phyloP scores from a whole-genome alignment of 92 coral and sea anemone genomes.

The Zoanthus gigantus region DNA sequence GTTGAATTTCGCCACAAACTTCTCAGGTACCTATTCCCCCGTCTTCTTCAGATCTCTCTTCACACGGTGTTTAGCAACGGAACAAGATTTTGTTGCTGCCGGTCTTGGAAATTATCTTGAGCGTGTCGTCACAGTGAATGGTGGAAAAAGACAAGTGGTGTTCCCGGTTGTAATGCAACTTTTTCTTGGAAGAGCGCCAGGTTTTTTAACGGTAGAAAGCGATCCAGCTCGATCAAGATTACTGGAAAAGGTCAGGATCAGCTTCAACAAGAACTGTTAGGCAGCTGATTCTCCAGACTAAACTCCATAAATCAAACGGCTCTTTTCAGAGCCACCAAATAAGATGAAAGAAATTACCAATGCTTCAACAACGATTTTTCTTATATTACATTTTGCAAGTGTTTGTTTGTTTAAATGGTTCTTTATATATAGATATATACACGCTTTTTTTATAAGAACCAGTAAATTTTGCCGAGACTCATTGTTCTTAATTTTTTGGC shows the following conservation, averaged over 20 bases:
- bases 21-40: conserved; percentile 23
- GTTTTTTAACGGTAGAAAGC: conserved; percentile 43
- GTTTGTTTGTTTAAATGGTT: too few species aligned
- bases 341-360: too few species aligned
- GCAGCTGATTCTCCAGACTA: too few species aligned
- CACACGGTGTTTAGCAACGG: conserved; percentile 26
- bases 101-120: conserved; percentile 46
- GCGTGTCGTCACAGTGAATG: conserved; percentile 53
- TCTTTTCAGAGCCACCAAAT: too few species aligned
- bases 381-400: too few species aligned
- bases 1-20: conserved; percentile 36
- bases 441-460: too few species aligned
- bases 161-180: conserved; percentile 47
- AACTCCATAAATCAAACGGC: too few species aligned
- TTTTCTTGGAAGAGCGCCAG: conserved; percentile 59
- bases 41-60: conserved; percentile 47
- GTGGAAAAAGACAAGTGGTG: conserved; percentile 49
- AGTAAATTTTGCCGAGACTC: too few species aligned
- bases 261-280: conserved; percentile 47
- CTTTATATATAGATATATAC: too few species aligned
- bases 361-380: too few species aligned
- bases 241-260: conserved; percentile 50
- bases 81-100: conserved; percentile 53
- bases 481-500: too few species aligned
- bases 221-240: conserved; percentile 32